These are phyloP conservation scores for Sphaerodactylus townsendi DNA, from an alignment of 2,113 vertebrate genomes.

Conservation along the genomic window DNA sequence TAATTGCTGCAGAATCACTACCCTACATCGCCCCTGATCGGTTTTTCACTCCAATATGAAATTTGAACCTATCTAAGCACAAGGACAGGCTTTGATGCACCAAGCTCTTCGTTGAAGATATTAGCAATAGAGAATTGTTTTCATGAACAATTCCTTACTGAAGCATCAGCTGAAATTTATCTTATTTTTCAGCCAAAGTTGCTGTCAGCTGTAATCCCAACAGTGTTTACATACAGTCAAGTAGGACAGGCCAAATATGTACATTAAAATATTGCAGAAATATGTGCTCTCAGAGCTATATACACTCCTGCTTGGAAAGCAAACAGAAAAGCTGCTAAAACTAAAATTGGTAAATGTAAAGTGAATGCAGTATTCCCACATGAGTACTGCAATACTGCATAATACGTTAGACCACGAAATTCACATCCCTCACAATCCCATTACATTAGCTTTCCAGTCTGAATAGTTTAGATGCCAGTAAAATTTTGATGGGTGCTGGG, in stretches of 20 bases:
- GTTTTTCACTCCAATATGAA: neutral
- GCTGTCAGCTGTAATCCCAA: neutral
- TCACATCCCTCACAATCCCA: too few relatives aligned
- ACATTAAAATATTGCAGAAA: conserved; percentile 6
- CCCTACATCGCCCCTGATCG: neutral
- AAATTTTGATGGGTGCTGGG: too few relatives aligned
- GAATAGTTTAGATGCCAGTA: too few relatives aligned
- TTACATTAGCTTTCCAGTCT: too few relatives aligned
- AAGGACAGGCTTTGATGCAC: conserved; percentile 1
- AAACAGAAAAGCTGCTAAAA: neutral
- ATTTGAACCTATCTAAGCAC: conserved; percentile 14
- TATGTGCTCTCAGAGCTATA: neutral
- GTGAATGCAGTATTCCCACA: neutral
- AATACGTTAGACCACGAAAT: neutral
- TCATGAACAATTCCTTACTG: conserved; percentile 21
- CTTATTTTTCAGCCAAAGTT: conserved; percentile 2
- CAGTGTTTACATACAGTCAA: neutral
- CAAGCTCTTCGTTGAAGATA: neutral
- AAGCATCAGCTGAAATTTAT: conserved; percentile 23
- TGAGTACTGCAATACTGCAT: neutral
- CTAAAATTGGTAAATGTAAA: neutral
- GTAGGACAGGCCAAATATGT: neutral
- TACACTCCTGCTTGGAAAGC: neutral
- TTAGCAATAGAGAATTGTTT: neutral
- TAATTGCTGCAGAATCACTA: conserved; percentile 18